A percentile compares a stretch with the other conserved stretches of the same genome.
Conservation (phyloP, 2,797 vertebrate genomes). For the Cygnus olor region DNA sequence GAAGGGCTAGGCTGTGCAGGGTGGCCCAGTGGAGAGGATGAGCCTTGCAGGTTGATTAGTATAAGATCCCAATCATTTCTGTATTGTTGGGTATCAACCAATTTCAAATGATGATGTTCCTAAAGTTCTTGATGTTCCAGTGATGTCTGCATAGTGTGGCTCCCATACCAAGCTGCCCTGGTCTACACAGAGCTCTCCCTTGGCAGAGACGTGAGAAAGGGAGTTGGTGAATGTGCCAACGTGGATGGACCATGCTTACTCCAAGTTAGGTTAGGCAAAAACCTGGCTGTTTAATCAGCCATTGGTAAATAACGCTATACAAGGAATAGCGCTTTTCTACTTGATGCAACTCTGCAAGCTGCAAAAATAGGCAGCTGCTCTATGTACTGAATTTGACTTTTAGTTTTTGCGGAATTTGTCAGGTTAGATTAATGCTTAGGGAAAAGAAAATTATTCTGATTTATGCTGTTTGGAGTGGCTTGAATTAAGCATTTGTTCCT, state of each 20-base stretch:
- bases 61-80: neutral
- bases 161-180: neutral
- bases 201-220: rapidly evolving
- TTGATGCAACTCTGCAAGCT: neutral
- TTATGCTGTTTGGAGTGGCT: neutral
- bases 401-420: neutral
- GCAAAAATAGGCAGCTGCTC: neutral
- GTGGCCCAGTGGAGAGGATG: neutral
- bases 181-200: neutral
- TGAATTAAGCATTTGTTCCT: slow-evolving; percentile 12
- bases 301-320: neutral
- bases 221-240: neutral
- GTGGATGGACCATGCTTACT: neutral
- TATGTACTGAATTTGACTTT: neutral
- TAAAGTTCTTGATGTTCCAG: neutral
- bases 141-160: neutral
- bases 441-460: neutral
- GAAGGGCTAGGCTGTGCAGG: neutral
- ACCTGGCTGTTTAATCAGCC: neutral
- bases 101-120: neutral
- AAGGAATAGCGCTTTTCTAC: neutral
- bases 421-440: neutral
- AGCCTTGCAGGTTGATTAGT: rapidly evolving
- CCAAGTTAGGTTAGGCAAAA: neutral
- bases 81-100: neutral